Conservation (phyloP, 2,888 invertebrate species). For the Synergus itoensis region DNA sequence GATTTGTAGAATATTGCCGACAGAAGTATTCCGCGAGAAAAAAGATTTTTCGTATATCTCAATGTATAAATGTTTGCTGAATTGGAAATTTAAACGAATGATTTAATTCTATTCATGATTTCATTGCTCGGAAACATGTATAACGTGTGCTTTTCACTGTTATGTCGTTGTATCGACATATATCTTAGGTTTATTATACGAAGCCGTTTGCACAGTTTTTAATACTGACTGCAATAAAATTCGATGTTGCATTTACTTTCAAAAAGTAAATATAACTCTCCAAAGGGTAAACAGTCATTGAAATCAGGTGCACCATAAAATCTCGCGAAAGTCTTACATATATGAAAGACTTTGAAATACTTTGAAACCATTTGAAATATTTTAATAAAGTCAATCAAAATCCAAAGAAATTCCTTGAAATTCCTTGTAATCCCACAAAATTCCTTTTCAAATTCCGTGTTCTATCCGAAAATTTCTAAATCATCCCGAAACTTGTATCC, state of each 20-base stretch:
- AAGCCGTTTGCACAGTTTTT: neutral
- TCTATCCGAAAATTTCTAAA: no score
- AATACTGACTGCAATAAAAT: neutral
- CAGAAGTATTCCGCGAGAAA: neutral
- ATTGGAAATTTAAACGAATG: slow-evolving; percentile 7
- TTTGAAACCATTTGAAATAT: no score
- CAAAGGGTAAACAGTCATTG: no score
- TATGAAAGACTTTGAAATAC: no score
- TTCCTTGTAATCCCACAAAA: no score
- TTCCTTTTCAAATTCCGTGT: no score
- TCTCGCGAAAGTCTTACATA: no score
- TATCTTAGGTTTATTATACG: neutral
- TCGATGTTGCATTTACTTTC: neutral
- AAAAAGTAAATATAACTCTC: neutral
- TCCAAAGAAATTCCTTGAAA: no score
- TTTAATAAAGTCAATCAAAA: no score
- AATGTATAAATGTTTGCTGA: neutral
- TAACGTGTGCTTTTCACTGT: neutral
- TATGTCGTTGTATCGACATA: neutral
- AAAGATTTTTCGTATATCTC: neutral
- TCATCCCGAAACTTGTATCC: no score
- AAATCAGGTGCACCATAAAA: no score
- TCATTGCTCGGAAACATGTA: neutral
- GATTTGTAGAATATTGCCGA: neutral
- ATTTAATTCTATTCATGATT: slow-evolving; percentile 9